Evolutionary conservation across 2,888 invertebrate genomes (phyloP), one percentile per base, ranked within the genome.

Genomic region (Thymelicus acteon): DNA sequence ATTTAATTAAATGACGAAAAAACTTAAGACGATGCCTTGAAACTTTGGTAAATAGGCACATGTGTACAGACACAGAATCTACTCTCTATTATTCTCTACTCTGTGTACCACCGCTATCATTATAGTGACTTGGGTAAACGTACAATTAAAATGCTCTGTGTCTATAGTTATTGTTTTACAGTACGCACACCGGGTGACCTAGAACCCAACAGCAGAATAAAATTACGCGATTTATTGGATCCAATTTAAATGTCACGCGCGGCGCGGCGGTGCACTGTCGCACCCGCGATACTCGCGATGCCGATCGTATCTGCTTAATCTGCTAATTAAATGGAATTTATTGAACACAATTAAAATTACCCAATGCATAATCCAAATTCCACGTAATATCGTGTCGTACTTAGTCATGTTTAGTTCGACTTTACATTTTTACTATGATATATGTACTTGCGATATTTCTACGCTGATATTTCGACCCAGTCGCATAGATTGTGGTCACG

Each of bases 151-250:
- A 44, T 44, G 44, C 10, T 7, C 40, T 8, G 40, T 40, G 10
- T 40, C 40, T 40, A 10, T 44, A 44, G 44, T 44, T 44, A 12
- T 12, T 44, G 44, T 3, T 60, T 7, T 60, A n/a, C 19, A 40
- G 8, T 12, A 12, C 19, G 40, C n/a, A 61, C 15, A 47, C 60
- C 24, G 15, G 44, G 12, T 61, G 44, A 61, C 60, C 60, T 61
- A 61, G 24, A 24, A 5, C n/a, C 44, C 7, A 8, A 40, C 8
- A 8, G 8, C 40, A 44, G 44, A 44, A 61, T 44, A 47, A 47
- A 61, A 61, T 61, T 61, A 63, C 52, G 63, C 49, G 63, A 63
- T 63, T 63, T 63, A 63, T 63, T 63, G 15, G 49, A 49, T 61
- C 61, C 47, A 47, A 61, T 44, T 24, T 61, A 47, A 61, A 61